Percentiles rank a stretch among this genome's conserved stretches.
These are phyloP conservation scores for Aleiodes testaceus DNA, from an alignment of 2,888 invertebrate species.

Conservation along the genomic window DNA sequence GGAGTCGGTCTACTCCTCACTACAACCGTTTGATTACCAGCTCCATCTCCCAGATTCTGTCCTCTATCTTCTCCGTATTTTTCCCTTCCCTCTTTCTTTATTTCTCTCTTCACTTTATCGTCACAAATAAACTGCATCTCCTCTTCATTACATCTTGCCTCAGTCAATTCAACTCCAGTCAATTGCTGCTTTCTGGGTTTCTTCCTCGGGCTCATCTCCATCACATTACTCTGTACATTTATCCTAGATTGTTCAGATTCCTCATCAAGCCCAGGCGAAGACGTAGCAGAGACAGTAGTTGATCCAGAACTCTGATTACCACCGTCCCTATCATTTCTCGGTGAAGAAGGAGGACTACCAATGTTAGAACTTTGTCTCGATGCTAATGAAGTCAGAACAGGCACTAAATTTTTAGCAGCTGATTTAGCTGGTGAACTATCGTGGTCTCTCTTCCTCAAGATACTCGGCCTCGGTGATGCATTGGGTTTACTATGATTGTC, in stretches of 20 bases:
- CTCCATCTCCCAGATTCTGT: constrained; percentile 58
- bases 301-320: constrained; percentile 79
- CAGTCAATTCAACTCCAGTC: constrained; percentile 67
- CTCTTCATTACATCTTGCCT: constrained; percentile 67
- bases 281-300: constrained; percentile 90
- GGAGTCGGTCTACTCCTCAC: constrained; percentile 63
- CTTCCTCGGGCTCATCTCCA: constrained; percentile 87
- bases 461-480: constrained; percentile 85
- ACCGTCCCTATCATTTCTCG: constrained; percentile 68
- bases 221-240: constrained; percentile 70
- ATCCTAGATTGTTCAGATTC: constrained; percentile 74
- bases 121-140: constrained; percentile 80
- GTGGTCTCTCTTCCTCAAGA: constrained; percentile 89
- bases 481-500: constrained; percentile 72
- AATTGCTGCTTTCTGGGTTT: constrained; percentile 92
- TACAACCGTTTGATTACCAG: constrained; percentile 55
- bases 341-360: constrained; percentile 67
- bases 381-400: constrained; percentile 66
- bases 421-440: constrained; percentile 75
- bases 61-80: constrained; percentile 64
- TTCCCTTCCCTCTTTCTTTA: constrained; percentile 72
- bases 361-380: constrained; percentile 49
- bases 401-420: constrained; percentile 68
- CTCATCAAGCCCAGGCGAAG: constrained; percentile 83
- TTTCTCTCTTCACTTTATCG: constrained; percentile 73